phyloP scores from a whole-genome alignment of 2,797 vertebrate species.

The Discoglossus pictus region DNA sequence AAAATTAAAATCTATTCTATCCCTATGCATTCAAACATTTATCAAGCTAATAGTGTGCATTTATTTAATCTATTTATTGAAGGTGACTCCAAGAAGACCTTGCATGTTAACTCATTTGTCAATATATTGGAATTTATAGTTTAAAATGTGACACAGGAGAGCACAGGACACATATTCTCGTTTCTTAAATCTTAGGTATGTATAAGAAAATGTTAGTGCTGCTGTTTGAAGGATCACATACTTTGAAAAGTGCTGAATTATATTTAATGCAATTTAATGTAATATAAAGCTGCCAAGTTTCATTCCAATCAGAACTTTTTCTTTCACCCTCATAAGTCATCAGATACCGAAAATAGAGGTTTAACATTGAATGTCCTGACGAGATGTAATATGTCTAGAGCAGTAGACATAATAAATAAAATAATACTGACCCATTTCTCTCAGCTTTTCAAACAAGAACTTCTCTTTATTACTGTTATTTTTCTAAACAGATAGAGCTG shows the following conservation, averaged over 20 bases:
- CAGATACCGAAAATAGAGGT: slow-evolving; percentile 24
- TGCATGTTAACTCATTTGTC: too few species aligned
- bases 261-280: slow-evolving; percentile 17
- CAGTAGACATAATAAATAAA: slow-evolving; percentile 39
- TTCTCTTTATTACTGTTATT: slow-evolving; percentile 27
- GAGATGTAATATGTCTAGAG: slow-evolving; percentile 24
- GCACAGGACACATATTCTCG: too few species aligned
- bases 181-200: too few species aligned
- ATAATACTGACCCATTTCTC: slow-evolving; percentile 35
- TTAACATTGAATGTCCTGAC: slow-evolving; percentile 37
- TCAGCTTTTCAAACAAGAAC: slow-evolving; percentile 34
- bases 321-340: slow-evolving; percentile 10
- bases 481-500: slow-evolving; percentile 35
- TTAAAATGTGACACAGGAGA: too few species aligned
- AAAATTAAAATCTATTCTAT: too few species aligned
- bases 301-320: slow-evolving; percentile 1
- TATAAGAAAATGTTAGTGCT: too few species aligned
- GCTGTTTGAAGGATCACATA: too few species aligned
- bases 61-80: too few species aligned
- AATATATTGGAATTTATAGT: too few species aligned
- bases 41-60: too few species aligned
- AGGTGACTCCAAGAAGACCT: too few species aligned
- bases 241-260: neutral
- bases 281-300: slow-evolving; percentile 11
- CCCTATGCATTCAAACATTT: too few species aligned